Conservation (phyloP, 2,888 invertebrate species). For the Coecobrya sp. region DNA sequence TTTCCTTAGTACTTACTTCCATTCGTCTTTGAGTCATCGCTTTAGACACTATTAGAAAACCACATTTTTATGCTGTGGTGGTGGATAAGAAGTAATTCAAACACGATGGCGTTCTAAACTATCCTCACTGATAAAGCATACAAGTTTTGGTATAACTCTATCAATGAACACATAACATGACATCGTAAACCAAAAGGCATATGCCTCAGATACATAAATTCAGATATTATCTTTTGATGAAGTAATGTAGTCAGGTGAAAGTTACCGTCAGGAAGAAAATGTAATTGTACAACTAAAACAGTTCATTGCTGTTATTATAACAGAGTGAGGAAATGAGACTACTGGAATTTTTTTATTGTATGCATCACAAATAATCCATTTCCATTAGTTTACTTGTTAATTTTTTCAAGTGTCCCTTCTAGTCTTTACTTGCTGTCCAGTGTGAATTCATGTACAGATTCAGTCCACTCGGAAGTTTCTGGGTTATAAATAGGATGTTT, state of each 20-base stretch:
- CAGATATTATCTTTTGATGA: constrained; percentile 37
- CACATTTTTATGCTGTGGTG: neutral
- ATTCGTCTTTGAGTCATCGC: neutral
- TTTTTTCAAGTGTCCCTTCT: neutral
- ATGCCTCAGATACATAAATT: neutral
- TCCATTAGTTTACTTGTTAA: constrained; percentile 9
- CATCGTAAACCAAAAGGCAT: neutral
- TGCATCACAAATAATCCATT: no score
- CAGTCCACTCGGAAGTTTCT: constrained; percentile 86
- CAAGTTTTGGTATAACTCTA: no score
- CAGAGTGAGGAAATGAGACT: neutral
- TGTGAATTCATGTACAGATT: constrained; percentile 57
- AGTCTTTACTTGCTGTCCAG: constrained; percentile 13
- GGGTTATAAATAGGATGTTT: constrained; percentile 86
- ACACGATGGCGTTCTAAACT: neutral
- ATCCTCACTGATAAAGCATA: neutral
- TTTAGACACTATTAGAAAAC: neutral
- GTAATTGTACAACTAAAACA: neutral
- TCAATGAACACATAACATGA: no score
- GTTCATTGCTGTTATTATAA: neutral
- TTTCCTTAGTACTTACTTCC: neutral
- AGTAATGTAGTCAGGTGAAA: constrained; percentile 33
- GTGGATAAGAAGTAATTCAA: neutral
- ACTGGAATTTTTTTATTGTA: constrained; percentile 40
- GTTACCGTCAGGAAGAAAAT: neutral